These are phyloP conservation scores for Amazona guildingii DNA, from an alignment of 2,113 vertebrate genomes.

Conservation along the genomic window DNA sequence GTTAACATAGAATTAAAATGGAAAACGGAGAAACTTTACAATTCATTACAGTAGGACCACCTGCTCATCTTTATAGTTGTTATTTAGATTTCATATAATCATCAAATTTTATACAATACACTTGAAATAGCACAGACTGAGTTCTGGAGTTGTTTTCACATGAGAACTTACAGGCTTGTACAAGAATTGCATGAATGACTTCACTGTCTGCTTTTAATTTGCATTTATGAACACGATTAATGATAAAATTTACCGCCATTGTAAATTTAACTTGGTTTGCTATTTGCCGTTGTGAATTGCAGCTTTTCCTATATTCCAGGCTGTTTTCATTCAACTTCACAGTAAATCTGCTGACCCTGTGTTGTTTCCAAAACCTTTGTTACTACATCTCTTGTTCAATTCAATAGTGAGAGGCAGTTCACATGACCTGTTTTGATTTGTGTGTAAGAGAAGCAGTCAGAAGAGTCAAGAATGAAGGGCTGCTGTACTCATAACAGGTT, in stretches of 20 bases:
- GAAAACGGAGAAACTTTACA: neutral
- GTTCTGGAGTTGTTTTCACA: neutral
- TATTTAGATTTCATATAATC: neutral
- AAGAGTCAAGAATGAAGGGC: neutral
- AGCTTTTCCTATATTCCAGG: neutral
- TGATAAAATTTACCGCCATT: neutral
- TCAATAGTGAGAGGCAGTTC: neutral
- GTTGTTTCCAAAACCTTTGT: neutral
- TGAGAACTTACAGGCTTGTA: neutral
- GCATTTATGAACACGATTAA: neutral
- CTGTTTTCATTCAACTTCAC: neutral
- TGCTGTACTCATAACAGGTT: neutral
- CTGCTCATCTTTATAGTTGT: neutral
- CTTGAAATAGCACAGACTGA: neutral
- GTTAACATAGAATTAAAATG: neutral
- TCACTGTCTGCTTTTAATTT: neutral
- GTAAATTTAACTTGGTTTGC: neutral
- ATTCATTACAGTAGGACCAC: neutral
- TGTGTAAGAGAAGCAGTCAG: neutral
- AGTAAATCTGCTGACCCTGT: neutral
- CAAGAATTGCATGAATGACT: neutral
- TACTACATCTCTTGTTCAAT: neutral
- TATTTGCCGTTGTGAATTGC: neutral
- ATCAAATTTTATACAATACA: neutral
- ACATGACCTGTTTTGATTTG: rapidly evolving